Evolutionary conservation across 1,140 invertebrate species (phyloP), one percentile per base, ranked within the genome.

Genomic region (Araneus ventricosus): DNA sequence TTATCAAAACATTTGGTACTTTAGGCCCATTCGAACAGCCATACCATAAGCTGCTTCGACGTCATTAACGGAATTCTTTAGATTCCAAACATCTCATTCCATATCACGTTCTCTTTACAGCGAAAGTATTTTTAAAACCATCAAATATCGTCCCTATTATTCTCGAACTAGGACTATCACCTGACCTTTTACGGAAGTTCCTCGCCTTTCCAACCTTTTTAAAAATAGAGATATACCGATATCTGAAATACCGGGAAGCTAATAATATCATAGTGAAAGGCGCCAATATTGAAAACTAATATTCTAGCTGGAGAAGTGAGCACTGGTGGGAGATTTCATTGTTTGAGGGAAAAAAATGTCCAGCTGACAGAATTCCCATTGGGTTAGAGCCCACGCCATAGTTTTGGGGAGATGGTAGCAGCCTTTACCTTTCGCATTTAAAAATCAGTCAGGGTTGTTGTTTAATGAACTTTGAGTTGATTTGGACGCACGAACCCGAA

Each of bases 261-360:
- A 84, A 84, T 57, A 84, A 84, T 84, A 84, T 30, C 45, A 2
- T 24, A 27, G 3, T 5, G 2, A 84, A 84, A 75, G 30, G 70
- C 2, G n/a, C 30, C 30, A 45, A 45, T 45, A 84, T 84, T 84
- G 80, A 52, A 84, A 84, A 84, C 82, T 84, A 84, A 84, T 84
- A 84, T 52, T 34, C 24, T 8, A 84, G 24, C 24, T 75, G 70
- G 70, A 52, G 45, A 52, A 52, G 17, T 52, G 45, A 17, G 10
- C 0, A 14, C 45, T 30, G 34, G 5, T 75, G 17, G 14, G 80
- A 57, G 27, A 45, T n/a, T 14, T 84, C 5, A 41, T 84, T 52
- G 82, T 52, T 52, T 14, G 45, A 14, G 24, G 24, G 82, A 84
- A 57, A 84, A 22, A 57, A 52, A 52, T 30, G 17, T 84, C n/a